Evolutionary conservation across 2,113 vertebrate genomes (phyloP).

Genomic region (Seriola rivoliana): DNA sequence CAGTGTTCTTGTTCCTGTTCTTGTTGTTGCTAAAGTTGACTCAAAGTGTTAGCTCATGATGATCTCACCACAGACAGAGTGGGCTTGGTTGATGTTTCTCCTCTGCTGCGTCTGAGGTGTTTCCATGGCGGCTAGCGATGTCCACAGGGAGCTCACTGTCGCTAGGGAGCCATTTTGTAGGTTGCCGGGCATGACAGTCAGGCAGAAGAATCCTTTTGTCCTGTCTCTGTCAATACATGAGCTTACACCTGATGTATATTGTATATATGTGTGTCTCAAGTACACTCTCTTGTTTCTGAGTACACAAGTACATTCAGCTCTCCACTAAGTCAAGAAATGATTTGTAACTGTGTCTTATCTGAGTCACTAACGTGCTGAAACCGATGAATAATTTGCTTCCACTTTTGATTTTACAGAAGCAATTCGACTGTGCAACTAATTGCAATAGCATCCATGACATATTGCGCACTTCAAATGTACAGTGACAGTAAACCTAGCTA

Average conservation of each 20-base stretch:
- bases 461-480: no score
- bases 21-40: neutral
- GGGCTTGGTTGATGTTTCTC: constrained; percentile 34
- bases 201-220: constrained; percentile 64
- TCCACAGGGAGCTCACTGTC: constrained; percentile 44
- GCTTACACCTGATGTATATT: neutral
- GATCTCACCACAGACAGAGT: constrained; percentile 23
- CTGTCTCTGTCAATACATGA: constrained; percentile 19
- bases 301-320: neutral
- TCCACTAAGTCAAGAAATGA: neutral
- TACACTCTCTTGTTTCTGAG: neutral
- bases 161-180: constrained; percentile 75
- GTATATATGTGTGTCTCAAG: neutral
- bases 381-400: neutral
- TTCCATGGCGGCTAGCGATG: constrained; percentile 64
- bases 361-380: neutral
- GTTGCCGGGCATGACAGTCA: constrained; percentile 64
- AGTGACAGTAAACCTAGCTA: no score
- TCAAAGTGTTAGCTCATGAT: constrained; percentile 4
- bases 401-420: neutral
- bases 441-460: no score
- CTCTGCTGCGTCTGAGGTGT: constrained; percentile 53
- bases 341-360: neutral
- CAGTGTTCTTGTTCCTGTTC: neutral
- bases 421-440: neutral